Conservation (phyloP, 2,888 invertebrate genomes). For the Callimorpha dominula region DNA sequence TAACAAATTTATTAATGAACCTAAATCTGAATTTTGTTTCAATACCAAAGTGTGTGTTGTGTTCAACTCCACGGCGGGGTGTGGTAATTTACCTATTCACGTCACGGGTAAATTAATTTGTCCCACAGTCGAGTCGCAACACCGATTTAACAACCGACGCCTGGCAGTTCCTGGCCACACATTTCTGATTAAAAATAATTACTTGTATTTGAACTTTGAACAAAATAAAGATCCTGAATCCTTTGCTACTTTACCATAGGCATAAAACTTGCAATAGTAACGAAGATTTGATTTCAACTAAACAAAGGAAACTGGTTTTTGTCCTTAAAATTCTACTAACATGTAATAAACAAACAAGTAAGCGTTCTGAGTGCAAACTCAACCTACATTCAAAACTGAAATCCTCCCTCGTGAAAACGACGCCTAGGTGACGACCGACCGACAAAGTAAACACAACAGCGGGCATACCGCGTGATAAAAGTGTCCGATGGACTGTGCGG, state of each 20-base stretch:
- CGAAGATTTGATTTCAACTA: background rate
- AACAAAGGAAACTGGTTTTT: slow-evolving; percentile 21
- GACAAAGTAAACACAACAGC: slow-evolving; percentile 29
- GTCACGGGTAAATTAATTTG: too few species aligned
- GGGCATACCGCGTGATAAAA: slow-evolving; percentile 29
- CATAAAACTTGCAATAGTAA: background rate
- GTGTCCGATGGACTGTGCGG: slow-evolving; percentile 7
- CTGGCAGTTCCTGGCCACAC: too few species aligned
- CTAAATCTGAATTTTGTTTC: too few species aligned
- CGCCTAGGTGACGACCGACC: slow-evolving; percentile 30
- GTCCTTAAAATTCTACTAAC: slow-evolving; percentile 16
- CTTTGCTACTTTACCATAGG: background rate
- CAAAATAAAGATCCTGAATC: background rate
- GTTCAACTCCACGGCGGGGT: too few species aligned
- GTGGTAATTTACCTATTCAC: too few species aligned
- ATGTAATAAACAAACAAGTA: slow-evolving; percentile 21
- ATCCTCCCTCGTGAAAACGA: slow-evolving; percentile 25
- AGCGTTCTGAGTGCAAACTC: slow-evolving; percentile 13
- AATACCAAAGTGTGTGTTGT: too few species aligned
- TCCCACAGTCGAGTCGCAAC: too few species aligned
- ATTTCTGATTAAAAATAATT: too few species aligned
- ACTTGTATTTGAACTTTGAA: too few species aligned
- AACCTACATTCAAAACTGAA: slow-evolving; percentile 25
- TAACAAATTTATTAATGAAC: too few species aligned
- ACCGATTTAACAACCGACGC: too few species aligned